Percentiles rank a stretch among this genome's conserved stretches.
Evolutionary conservation across 1,140 invertebrate genomes (phyloP).

Genomic region (Anastatus disparis): DNA sequence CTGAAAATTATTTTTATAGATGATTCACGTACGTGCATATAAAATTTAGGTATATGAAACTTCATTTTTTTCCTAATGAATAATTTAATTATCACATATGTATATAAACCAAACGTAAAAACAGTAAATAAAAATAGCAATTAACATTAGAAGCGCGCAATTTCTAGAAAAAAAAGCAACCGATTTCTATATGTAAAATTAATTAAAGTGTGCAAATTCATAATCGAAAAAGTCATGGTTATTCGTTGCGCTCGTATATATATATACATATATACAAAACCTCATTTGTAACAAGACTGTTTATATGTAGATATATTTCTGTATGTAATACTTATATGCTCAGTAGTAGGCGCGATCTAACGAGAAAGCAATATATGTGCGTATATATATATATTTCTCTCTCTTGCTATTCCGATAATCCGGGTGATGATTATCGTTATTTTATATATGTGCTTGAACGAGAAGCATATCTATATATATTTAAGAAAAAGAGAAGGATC

Average conservation of each 20-base stretch:
- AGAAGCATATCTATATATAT: no score
- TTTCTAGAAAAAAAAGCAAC: not conserved
- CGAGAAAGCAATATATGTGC: constrained; percentile 19
- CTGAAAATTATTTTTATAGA: no score
- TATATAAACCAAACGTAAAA: not conserved
- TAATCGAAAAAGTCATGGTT: constrained; percentile 23
- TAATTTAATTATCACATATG: constrained; percentile 5
- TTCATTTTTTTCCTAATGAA: not conserved
- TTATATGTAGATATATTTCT: no score
- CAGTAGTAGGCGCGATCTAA: constrained; percentile 28
- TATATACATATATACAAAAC: no score
- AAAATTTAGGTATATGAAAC: not conserved
- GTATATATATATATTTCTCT: no score
- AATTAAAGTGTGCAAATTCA: constrained; percentile 3
- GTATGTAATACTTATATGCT: no score
- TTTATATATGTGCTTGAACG: not conserved
- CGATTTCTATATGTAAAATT: constrained; percentile 15
- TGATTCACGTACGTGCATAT: not conserved
- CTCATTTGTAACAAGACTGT: constrained; percentile 2
- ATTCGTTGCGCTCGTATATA: constrained; percentile 13
- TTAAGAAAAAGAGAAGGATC: not conserved
- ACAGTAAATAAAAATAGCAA: not conserved
- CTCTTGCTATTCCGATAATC: constrained; percentile 18
- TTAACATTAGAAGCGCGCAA: not conserved
- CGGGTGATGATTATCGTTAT: constrained; percentile 37